phyloP scores from a whole-genome alignment of 37 sponge, comb jelly and placozoan genomes.

The Eunapius fragilis region DNA sequence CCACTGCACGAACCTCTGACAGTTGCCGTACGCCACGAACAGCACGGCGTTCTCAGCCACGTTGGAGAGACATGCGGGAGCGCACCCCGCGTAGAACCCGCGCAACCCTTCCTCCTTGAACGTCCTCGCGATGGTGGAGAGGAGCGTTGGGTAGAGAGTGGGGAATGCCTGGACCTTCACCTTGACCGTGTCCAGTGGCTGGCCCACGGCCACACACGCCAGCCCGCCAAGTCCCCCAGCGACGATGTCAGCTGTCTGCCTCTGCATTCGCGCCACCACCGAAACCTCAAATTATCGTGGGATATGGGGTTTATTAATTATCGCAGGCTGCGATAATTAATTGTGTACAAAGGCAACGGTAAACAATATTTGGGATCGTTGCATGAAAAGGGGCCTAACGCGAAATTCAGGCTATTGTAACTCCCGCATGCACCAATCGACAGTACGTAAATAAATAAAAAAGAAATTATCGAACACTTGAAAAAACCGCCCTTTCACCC shows the following conservation, averaged over 20 bases:
- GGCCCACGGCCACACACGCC: slow-evolving; percentile 59
- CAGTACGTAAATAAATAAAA: no score
- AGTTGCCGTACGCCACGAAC: slow-evolving; percentile 51
- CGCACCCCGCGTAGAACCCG: slow-evolving; percentile 49
- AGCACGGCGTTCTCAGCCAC: slow-evolving; percentile 64
- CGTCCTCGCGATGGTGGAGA: slow-evolving; percentile 21
- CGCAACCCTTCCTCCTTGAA: slow-evolving; percentile 27
- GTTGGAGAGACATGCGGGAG: slow-evolving; percentile 44
- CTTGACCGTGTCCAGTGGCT: slow-evolving; percentile 81
- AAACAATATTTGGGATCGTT: no score
- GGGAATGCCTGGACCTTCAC: slow-evolving; percentile 61
- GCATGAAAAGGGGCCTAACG: no score
- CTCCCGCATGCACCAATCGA: no score
- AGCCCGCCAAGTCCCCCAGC: slow-evolving; percentile 57
- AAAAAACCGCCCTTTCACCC: no score
- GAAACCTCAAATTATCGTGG: no score
- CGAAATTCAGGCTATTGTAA: no score
- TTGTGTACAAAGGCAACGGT: no score
- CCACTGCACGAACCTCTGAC: slow-evolving; percentile 37
- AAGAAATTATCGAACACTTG: no score
- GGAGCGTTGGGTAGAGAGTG: slow-evolving; percentile 8
- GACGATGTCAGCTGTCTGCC: slow-evolving; percentile 4
- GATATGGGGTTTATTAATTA: no score
- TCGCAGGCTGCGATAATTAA: no score
- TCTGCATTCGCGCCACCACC: neutral